Conservation (phyloP, 35 echinoderm and acorn worm species). For the Strongylocentrotus purpuratus region DNA sequence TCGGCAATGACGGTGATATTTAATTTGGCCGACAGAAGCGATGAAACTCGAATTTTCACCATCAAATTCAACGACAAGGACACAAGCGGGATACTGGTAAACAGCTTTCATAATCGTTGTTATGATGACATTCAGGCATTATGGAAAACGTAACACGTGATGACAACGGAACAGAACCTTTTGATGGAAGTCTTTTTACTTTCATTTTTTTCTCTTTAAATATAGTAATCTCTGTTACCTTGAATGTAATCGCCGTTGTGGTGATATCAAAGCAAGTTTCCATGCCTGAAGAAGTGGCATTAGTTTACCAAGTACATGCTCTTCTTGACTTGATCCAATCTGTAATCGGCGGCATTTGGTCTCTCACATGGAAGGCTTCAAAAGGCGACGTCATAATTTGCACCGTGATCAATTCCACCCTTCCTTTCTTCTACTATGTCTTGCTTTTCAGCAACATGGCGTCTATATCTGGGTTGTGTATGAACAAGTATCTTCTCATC, state of each 20-base stretch:
- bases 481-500: constrained; percentile 30
- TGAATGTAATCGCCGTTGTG: not conserved
- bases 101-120: no score
- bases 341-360: not conserved
- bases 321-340: not conserved
- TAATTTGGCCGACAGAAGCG: no score
- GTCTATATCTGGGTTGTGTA: not conserved
- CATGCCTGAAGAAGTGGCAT: not conserved
- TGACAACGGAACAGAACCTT: not conserved
- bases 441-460: constrained; percentile 35
- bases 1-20: not conserved
- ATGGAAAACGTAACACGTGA: not conserved
- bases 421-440: constrained; percentile 39
- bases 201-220: constrained; percentile 6
- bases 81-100: not conserved
- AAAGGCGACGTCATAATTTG: not conserved
- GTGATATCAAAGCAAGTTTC: not conserved
- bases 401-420: not conserved
- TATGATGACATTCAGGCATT: not conserved
- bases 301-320: not conserved
- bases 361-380: not conserved
- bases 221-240: not conserved
- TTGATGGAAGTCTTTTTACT: not conserved
- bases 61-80: not conserved
- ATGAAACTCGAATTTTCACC: not conserved